Base-by-base conservation (phyloP, 1,140 invertebrate genomes). In the Fragariocoptes setiger region DNA sequence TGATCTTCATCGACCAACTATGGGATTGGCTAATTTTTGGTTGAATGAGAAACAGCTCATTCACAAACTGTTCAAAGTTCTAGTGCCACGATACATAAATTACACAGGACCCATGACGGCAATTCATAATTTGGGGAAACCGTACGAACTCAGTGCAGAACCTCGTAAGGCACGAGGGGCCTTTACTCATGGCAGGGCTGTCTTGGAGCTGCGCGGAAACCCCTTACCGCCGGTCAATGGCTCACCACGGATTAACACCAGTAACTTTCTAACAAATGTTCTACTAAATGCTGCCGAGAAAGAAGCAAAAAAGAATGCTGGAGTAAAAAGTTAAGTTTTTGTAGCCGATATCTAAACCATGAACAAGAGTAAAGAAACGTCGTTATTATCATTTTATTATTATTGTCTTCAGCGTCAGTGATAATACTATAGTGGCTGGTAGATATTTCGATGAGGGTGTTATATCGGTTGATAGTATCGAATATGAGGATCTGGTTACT, bases 61-160 rank as follows among this genome's bases (percentile, higher is more conserved):
- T 3, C 78, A 85, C 49, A 88, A 88, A 61, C 56, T 88, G 31
- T 90, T 90, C 50, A 85, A 88, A 66, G 79, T 86, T 15, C 55
- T 86, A 15, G 77, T 70, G 17, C 79, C 79, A 12, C 60, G 77
- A 40, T 88, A 67, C 60, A 59, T 74, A 52, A 65, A 74, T 49
- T 71, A 64, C 48, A 64, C 62, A 22, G 54, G 62, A 4, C 66
- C 70, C 1, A 82, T 65, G 51, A 86, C 79, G 19, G 65, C 65
- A 51, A 57, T 82, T 48, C 65, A 69, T 41, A 68, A 63, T 51
- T 68, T 71, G 19, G 74, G 76, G 2, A 58, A 52, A 39, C 54
- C 62, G 35, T 68, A 68, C 53, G 67, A 68, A 31, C 8, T 31
- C n/a, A 8, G n/a, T n/a, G n/a, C 8, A 8, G n/a, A 8, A 8